Evolutionary conservation across 2,888 invertebrate species (phyloP).

Genomic region (Ophioninae sp.): DNA sequence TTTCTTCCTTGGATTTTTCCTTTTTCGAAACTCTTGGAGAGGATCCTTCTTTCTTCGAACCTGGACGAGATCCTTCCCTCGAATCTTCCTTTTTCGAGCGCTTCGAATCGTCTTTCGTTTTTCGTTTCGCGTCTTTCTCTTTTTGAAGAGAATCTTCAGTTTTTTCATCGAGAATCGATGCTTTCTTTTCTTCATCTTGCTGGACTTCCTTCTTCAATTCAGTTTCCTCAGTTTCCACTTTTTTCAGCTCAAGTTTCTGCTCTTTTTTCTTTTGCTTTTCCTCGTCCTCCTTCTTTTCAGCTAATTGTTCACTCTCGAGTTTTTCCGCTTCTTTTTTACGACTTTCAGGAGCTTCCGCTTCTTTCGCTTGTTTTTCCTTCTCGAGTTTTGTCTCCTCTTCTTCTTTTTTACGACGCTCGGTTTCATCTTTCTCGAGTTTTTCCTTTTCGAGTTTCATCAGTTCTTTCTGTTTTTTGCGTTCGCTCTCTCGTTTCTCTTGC

Average conservation of each 20-base stretch:
- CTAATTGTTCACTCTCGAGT: constrained; percentile 76
- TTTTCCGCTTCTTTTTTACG: constrained; percentile 67
- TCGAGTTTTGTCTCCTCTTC: constrained; percentile 62
- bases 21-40: constrained; percentile 57
- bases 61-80: background rate
- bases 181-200: background rate
- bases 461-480: constrained; percentile 64
- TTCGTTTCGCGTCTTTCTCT: constrained; percentile 70
- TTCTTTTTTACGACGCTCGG: constrained; percentile 61
- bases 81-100: constrained; percentile 57
- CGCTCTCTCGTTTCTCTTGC: constrained; percentile 51
- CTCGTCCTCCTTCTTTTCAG: constrained; percentile 43
- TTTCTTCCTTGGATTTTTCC: constrained; percentile 34
- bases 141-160: constrained; percentile 78
- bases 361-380: constrained; percentile 71
- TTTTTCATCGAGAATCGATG: background rate
- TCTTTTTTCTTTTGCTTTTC: constrained; percentile 43
- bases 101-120: constrained; percentile 73
- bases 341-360: constrained; percentile 44
- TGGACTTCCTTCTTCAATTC: background rate
- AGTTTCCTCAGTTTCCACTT: background rate
- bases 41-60: constrained; percentile 28
- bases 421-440: constrained; percentile 37
- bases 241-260: constrained; percentile 22
- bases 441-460: constrained; percentile 64